Conservation (phyloP, 2,113 vertebrate genomes). For the Myotis yumanensis region DNA sequence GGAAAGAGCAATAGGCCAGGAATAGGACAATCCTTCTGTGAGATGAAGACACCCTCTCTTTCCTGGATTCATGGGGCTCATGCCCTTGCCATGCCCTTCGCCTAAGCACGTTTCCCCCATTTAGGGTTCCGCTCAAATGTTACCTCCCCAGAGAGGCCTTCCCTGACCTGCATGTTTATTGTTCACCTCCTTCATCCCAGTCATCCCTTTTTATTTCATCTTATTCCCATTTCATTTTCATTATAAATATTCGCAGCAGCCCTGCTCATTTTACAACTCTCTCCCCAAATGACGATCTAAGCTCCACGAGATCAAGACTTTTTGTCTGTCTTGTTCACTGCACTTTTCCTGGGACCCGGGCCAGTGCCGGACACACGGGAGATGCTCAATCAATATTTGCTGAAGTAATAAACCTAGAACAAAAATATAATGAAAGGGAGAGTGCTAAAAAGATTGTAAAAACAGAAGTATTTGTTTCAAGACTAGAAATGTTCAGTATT, state of each 20-base stretch:
- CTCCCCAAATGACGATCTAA: not conserved
- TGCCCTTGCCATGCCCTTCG: not conserved
- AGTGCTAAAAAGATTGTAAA: not conserved
- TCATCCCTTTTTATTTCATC: not conserved
- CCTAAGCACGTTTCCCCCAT: not conserved
- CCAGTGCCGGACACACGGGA: not conserved
- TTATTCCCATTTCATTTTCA: not conserved
- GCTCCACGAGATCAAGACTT: not conserved
- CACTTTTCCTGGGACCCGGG: not conserved
- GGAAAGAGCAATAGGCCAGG: not conserved
- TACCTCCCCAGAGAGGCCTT: not conserved
- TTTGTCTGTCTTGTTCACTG: not conserved
- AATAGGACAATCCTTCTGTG: not conserved
- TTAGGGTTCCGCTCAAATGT: not conserved
- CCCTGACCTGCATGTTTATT: not conserved
- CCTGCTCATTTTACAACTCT: fast-evolving
- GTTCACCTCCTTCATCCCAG: not conserved
- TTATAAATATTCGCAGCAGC: not conserved
- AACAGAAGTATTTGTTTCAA: not conserved
- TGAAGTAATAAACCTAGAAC: not conserved
- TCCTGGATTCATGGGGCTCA: fast-evolving
- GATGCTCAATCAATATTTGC: not conserved
- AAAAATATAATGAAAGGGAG: conserved; percentile 6
- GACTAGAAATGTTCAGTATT: not conserved
- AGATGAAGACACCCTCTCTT: not conserved